Base-by-base conservation (phyloP, 2,888 invertebrate genomes). In the Cyrtodaria siliqua region DNA sequence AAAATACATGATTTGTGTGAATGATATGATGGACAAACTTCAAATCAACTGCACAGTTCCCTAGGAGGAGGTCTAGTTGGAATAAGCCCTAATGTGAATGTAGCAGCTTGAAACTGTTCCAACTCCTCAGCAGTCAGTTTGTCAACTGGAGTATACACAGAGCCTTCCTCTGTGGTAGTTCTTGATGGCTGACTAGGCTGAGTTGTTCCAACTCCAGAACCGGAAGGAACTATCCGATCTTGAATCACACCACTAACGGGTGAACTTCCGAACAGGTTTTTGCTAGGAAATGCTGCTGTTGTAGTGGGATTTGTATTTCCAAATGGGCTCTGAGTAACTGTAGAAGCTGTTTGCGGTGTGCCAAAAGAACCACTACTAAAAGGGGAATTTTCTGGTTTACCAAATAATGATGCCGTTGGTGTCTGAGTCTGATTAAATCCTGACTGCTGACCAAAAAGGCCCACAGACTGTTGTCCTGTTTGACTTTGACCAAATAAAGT, bases 51-150 rank as follows among this genome's bases (percentile, higher is more conserved):
- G n/a, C 80, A 80, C 14, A 90, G 68, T 82, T 91, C 89, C 71
- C 80, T 85, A 4, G 94, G 93, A 2, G 96, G 96, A 2, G 96
- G 95, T 49, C 94, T 92, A 74, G 95, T 95, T 0, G 96, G 96
- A 78, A 96, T 94, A 86, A 94, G 95, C 0, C 95, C 95, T 62
- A 96, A 92, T 66, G 94, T 94, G 89, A 96, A 96, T 42, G 93
- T 92, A 8, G 94, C 93, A 74, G 95, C 95, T 86, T 94, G 94
- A 91, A 95, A 96, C 23, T 95, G 95, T 78, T 95, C 94, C 53
- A 95, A 91, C 80, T 96, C 95, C 63, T 94, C 94, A 16, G 94
- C 91, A 0, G 94, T 94, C 53, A 96, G 91, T 27, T 95, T 95
- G 4, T 87, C 82, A 33, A 91, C 74, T 29, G 88, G 84, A 1